Evolutionary conservation across 2,797 vertebrate genomes (phyloP).

Genomic region (Apogon talboti): DNA sequence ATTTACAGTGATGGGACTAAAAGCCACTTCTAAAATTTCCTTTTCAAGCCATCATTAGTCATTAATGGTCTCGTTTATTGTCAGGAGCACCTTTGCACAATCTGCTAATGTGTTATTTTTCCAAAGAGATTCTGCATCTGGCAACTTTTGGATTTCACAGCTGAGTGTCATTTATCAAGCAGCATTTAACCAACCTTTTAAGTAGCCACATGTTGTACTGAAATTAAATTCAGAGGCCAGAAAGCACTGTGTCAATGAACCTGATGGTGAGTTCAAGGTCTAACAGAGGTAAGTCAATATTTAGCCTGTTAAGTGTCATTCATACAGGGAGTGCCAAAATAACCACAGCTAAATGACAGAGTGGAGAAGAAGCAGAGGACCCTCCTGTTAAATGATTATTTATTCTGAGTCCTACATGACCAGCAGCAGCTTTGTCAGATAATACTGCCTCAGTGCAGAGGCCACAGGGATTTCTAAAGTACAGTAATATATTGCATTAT

Average conservation of each 20-base stretch:
- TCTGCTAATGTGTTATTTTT: no score
- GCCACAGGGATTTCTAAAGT: conserved; percentile 13
- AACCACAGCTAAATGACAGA: neutral
- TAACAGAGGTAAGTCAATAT: conserved; percentile 42
- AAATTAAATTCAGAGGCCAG: conserved; percentile 11
- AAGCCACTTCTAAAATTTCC: no score
- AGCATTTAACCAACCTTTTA: conserved; percentile 2
- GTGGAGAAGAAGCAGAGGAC: neutral
- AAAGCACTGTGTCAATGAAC: conserved; percentile 9
- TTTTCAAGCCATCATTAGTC: no score
- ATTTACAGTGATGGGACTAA: no score
- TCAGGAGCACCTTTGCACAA: no score
- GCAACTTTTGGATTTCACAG: conserved; percentile 1
- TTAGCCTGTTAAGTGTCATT: conserved; percentile 20
- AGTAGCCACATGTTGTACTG: conserved; percentile 8
- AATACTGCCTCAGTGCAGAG: neutral
- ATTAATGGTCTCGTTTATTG: no score
- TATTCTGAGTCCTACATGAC: neutral
- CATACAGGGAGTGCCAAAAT: conserved; percentile 12
- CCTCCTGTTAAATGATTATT: neutral
- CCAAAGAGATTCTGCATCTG: no score
- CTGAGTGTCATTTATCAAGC: neutral
- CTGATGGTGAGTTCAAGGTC: conserved; percentile 23
- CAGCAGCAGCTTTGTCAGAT: conserved; percentile 9
- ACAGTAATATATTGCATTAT: conserved; percentile 8